Conservation (phyloP, 2,113 vertebrate species). For the Camelus bactrianus region DNA sequence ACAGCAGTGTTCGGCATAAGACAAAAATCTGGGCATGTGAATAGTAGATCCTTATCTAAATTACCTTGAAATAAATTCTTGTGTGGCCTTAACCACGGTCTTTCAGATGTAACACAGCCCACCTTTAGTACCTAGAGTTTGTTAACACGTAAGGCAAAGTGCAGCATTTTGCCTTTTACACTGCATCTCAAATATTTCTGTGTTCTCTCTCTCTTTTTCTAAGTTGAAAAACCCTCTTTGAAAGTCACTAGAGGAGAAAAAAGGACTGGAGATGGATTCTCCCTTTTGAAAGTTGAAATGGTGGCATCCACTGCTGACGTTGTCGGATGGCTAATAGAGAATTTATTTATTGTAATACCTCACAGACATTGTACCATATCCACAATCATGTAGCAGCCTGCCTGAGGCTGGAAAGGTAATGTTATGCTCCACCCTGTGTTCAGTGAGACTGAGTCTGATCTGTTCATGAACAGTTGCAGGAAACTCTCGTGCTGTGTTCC, state of each 20-base stretch:
- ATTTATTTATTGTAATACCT: constrained; percentile 75
- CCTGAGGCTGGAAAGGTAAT: constrained; percentile 28
- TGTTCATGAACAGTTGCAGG: constrained; percentile 58
- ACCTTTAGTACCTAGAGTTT: not conserved
- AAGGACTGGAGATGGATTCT: not conserved
- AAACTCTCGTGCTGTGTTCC: constrained; percentile 48
- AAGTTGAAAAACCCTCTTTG: constrained; percentile 71
- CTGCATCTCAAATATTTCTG: not conserved
- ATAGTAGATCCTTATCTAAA: not conserved
- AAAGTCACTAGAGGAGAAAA: not conserved
- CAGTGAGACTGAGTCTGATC: constrained; percentile 56
- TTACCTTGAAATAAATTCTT: not conserved
- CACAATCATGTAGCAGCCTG: not conserved
- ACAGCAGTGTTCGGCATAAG: not conserved
- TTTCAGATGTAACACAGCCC: not conserved
- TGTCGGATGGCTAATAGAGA: constrained; percentile 14
- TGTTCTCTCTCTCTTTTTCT: constrained; percentile 5
- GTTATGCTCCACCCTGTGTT: constrained; percentile 4
- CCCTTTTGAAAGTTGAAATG: constrained; percentile 41
- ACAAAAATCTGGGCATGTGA: not conserved
- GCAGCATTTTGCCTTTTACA: not conserved
- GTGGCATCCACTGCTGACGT: constrained; percentile 42
- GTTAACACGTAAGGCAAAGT: not conserved
- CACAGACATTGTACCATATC: constrained; percentile 46
- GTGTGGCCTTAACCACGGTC: rapidly evolving